Conservation (phyloP, 2,888 invertebrate genomes). For the Nymphalis urticae region DNA sequence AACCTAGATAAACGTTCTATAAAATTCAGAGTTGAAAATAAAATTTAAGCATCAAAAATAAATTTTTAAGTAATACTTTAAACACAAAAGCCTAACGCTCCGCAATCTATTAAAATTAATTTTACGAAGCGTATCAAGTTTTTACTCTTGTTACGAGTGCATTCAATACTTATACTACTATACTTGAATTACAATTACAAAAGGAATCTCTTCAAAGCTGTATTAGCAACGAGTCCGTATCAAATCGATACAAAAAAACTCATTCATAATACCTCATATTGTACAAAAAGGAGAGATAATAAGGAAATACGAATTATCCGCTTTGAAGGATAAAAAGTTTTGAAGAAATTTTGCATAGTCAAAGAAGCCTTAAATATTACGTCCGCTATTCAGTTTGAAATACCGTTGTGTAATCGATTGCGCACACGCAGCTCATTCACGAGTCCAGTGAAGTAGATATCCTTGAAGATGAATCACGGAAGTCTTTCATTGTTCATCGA, state of each 20-base stretch:
- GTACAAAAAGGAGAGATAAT: constrained; percentile 46
- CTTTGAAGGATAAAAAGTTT: constrained; percentile 41
- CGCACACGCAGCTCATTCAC: constrained; percentile 56
- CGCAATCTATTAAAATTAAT: constrained; percentile 25
- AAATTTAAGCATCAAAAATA: no score
- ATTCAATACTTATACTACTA: constrained; percentile 35
- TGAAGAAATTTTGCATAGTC: constrained; percentile 44
- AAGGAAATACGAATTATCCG: constrained; percentile 64
- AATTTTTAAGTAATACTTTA: no score
- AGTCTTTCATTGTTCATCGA: constrained; percentile 19
- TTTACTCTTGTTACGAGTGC: constrained; percentile 25
- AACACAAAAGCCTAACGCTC: constrained; percentile 4
- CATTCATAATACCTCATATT: constrained; percentile 42
- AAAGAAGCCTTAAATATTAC: constrained; percentile 56
- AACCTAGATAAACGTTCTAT: no score
- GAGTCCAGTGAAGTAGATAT: constrained; percentile 51
- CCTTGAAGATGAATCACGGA: constrained; percentile 40
- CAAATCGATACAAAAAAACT: constrained; percentile 39
- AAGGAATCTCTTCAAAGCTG: constrained; percentile 32
- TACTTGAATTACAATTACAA: constrained; percentile 39
- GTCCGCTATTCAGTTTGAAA: constrained; percentile 30
- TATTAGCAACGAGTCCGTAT: constrained; percentile 44
- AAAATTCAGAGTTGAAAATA: no score
- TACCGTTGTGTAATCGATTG: constrained; percentile 59
- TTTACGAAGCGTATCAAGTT: constrained; percentile 21